A percentile compares a stretch with the other conserved stretches of the same genome.
These are phyloP conservation scores for Chromis chromis DNA, from an alignment of 2,797 vertebrate species.

Conservation along the genomic window DNA sequence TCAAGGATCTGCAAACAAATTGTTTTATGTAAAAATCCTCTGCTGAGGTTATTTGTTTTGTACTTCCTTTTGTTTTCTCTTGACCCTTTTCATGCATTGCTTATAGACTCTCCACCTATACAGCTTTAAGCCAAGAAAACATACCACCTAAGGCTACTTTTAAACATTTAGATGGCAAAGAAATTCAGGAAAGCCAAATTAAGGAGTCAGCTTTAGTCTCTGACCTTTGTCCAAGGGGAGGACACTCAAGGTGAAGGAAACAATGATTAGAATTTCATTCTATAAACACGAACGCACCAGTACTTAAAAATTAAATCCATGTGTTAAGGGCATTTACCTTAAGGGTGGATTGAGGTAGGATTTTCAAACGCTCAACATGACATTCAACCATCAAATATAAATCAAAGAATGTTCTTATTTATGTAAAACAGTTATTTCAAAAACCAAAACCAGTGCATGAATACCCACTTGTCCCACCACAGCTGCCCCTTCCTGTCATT, in stretches of 20 bases:
- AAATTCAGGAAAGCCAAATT: not conserved
- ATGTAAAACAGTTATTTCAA: not conserved
- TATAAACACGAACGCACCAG: not conserved
- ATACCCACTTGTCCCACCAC: conserved; percentile 4
- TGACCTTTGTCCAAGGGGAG: not conserved
- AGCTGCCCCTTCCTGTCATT: conserved; percentile 15
- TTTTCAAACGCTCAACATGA: conserved; percentile 7
- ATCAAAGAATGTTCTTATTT: conserved; percentile 8
- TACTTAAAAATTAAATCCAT: conserved; percentile 6
- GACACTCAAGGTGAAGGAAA: conserved; percentile 35
- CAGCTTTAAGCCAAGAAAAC: not conserved
- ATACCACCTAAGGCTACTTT: not conserved
- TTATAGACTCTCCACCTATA: conserved; percentile 12
- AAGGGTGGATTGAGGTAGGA: not conserved
- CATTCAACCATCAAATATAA: conserved; percentile 11
- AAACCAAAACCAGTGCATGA: conserved; percentile 10
- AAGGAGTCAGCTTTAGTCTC: not conserved
- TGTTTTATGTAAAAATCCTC: not conserved
- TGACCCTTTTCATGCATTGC: conserved; percentile 15
- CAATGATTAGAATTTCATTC: not conserved
- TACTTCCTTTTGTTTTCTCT: conserved; percentile 21
- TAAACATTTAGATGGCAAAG: conserved; percentile 5
- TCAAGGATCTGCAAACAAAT: conserved; percentile 33
- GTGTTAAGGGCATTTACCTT: conserved; percentile 2
- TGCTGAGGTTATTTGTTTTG: conserved; percentile 14